Evolutionary conservation across 2,888 invertebrate species (phyloP), one percentile per base, ranked within the genome.

Genomic region (Spilarctia lutea): DNA sequence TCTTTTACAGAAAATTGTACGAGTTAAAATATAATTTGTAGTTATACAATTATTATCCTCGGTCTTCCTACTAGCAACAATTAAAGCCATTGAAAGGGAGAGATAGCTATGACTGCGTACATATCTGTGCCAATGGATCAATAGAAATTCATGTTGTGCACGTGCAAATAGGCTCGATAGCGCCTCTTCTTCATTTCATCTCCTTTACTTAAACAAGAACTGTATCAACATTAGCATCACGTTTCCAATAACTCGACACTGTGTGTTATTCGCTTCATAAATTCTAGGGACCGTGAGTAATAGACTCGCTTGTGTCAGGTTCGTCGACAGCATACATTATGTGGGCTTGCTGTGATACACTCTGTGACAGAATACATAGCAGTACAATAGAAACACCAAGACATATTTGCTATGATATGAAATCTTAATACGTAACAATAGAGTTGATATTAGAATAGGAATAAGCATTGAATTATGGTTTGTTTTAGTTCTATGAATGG

Each of bases 171-270:
- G 70, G 42, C 42, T 1, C 35, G 45, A 30, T n/a, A 27, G n/a
- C 30, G 24, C 16, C n/a, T 35, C 56, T 73, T 72, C 68, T 74
- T 74, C 73, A 80, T 75, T 78, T 72, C 73, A 75, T 75, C 30
- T 73, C 65, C 69, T 75, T 71, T 67, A 35, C 73, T 75, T 72
- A 66, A 72, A 83, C 81, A 84, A 82, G 75, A 83, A 85, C 83
- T 85, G 79, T 82, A 91, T 92, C 88, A 83, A 86, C 84, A 93
- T 91, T 92, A 87, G 82, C 86, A 90, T 93, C 94, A 94, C 94
- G 94, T 94, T 91, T 94, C 93, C 93, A 94, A 94, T 94, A 94
- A 91, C 91, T 92, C 85, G 86, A 89, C 91, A 90, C 87, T 88
- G 85, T 88, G 86, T 92, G 90, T 92, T 93, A 92, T 92, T 92